These are phyloP conservation scores for Garra rufa DNA, from an alignment of 2,113 vertebrate species.

Conservation along the genomic window DNA sequence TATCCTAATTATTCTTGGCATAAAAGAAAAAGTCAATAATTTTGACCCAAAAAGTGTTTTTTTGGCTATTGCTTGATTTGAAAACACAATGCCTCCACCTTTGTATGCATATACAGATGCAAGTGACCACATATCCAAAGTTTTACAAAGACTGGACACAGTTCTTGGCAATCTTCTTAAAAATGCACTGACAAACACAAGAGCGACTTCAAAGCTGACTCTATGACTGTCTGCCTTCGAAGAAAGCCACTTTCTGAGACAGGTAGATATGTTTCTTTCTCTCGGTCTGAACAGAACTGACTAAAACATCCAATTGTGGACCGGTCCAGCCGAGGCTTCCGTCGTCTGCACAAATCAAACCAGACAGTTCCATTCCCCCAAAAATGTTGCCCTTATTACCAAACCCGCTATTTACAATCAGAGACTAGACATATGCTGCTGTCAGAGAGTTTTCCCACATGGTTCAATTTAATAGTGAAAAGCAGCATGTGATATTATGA, in stretches of 20 bases:
- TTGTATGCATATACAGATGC: conserved; percentile 11
- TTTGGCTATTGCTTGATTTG: too few species aligned
- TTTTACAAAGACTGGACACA: conserved; percentile 37
- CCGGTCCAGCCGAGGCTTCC: conserved; percentile 1
- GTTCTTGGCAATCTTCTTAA: conserved; percentile 14
- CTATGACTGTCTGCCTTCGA: conserved; percentile 11
- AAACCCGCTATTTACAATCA: conserved; percentile 16
- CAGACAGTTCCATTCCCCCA: conserved; percentile 32
- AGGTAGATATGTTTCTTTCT: conserved; percentile 21
- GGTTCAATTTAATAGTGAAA: conserved; percentile 29
- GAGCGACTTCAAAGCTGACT: conserved; percentile 12
- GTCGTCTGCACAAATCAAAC: conserved; percentile 26
- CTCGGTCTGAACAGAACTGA: conserved; percentile 29
- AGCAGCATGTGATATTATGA: conserved; percentile 22
- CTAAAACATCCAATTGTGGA: conserved; percentile 36
- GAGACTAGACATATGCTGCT: conserved; percentile 9
- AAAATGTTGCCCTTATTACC: conserved; percentile 32
- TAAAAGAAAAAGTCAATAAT: too few species aligned
- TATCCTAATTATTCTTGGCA: too few species aligned
- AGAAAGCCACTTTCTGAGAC: conserved; percentile 32
- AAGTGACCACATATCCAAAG: conserved; percentile 24
- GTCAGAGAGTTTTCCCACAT: conserved; percentile 19
- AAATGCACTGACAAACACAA: conserved; percentile 23
- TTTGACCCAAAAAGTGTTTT: too few species aligned
- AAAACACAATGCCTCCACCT: neutral